Evolutionary conservation across 2,888 invertebrate species (phyloP).

Genomic region (Habrosyne pyritoides): DNA sequence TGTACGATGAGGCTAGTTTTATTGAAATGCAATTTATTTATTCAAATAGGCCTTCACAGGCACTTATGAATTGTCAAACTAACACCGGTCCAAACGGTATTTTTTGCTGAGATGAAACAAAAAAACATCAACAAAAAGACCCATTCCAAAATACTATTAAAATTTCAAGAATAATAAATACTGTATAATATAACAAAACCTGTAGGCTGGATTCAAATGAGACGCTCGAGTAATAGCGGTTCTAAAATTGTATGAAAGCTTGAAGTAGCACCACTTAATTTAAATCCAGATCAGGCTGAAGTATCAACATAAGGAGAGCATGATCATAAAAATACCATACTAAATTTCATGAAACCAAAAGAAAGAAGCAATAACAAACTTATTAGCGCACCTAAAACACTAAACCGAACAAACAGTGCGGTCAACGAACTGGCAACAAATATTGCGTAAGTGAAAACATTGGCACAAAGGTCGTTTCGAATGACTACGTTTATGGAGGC

Average conservation of each 20-base stretch:
- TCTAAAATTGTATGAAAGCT: no score
- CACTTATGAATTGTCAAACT: no score
- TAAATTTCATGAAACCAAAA: not conserved
- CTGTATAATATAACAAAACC: no score
- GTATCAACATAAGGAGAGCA: no score
- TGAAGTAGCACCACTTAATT: not conserved
- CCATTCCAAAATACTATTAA: not conserved
- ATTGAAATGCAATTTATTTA: no score
- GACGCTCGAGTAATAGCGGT: no score
- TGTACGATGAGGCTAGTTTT: not conserved
- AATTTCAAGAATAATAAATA: not conserved
- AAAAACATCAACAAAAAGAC: no score
- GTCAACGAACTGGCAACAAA: slow-evolving; percentile 20
- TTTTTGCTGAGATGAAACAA: no score
- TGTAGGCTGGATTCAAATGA: no score
- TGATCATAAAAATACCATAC: not conserved
- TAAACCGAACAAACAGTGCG: slow-evolving; percentile 11
- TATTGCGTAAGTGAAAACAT: slow-evolving; percentile 51
- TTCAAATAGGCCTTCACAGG: no score
- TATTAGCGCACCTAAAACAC: slow-evolving; percentile 2
- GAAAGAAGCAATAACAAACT: not conserved
- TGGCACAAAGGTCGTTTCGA: slow-evolving; percentile 41
- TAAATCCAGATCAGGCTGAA: not conserved
- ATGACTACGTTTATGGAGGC: slow-evolving; percentile 22
- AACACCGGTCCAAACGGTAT: no score